Evolutionary conservation across 2,797 vertebrate species (phyloP), one percentile per base, ranked within the genome.

Genomic region (Chrysocyon brachyurus): DNA sequence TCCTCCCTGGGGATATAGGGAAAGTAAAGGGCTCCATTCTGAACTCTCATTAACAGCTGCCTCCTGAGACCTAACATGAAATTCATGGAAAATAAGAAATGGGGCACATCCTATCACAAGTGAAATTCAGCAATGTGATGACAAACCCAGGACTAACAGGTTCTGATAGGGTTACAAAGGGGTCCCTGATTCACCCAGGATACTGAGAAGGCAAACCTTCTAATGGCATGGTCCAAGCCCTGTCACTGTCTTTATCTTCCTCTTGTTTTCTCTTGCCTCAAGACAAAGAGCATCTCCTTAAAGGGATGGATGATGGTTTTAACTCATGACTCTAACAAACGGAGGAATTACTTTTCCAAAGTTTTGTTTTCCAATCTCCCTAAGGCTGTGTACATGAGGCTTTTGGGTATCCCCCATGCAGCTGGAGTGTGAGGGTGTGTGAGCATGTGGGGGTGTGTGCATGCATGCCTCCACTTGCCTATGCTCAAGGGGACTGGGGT

Each of bases 41-140:
- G 22, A 68, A 81, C n/a, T 64, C 64, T 81, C 21, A 4, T n/a
- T 33, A 89, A 59, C 31, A 68, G 68, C 52, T 95, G n/a, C 56
- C 90, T 87, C 70, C 77, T 59, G 59, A 77, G 59, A 68, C 15
- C 82, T 70, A 83, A 92, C 40, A 70, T 31, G 90, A 68, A 90
- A 84, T 59, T 91, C 86, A 57, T 2, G 64, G 33, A 85, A 87
- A 89, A 85, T 14, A 77, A 57, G 57, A 46, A 66, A 26, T 33
- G 66, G 40, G 40, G 64, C 56, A 61, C 3, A 56, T 28, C 2
- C 21, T 2, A 49, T 57, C 46, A 63, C 31, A 79, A 56, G 4
- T 79, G 46, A 36, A 77, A 84, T 73, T 87, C 31, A 85, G 82
- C 85, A 59, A n/a, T 1, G 66, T 52, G 33, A 75, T 15, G 9